These are phyloP conservation scores for Callaeas wilsoni DNA, from an alignment of 2,113 vertebrate genomes.

Conservation along the genomic window DNA sequence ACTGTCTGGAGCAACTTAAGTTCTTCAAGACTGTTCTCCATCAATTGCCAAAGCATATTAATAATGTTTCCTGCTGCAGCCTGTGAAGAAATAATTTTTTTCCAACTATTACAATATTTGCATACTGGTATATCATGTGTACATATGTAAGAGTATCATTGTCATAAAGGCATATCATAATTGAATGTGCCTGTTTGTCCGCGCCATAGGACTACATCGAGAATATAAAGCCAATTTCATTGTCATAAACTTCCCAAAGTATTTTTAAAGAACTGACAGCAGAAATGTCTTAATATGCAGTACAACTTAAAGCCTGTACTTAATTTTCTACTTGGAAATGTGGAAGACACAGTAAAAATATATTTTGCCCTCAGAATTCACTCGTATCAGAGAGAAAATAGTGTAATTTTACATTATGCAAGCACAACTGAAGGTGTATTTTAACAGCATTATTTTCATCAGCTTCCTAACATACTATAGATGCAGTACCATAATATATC, in stretches of 20 bases:
- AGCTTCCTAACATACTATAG: neutral
- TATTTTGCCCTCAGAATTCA: neutral
- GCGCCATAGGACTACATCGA: neutral
- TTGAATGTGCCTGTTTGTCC: neutral
- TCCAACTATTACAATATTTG: neutral
- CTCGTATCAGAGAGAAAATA: neutral
- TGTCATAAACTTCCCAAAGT: neutral
- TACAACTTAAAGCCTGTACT: neutral
- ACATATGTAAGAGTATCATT: neutral
- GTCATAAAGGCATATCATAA: neutral
- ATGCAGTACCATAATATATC: neutral
- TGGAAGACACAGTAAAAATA: neutral
- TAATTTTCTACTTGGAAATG: neutral
- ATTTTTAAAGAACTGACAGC: neutral
- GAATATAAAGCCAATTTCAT: neutral
- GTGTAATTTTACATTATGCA: neutral
- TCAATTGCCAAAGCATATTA: slow-evolving; percentile 99
- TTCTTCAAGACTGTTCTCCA: slow-evolving; percentile 98
- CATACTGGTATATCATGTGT: neutral
- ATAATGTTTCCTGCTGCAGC: slow-evolving; percentile 96
- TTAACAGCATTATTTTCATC: neutral
- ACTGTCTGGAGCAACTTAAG: slow-evolving; percentile 96
- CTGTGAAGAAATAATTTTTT: slow-evolving; percentile 70
- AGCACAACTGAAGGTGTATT: neutral
- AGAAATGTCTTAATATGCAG: neutral